Base-by-base conservation (phyloP, 2,888 invertebrate genomes). In the Netelia melanura region DNA sequence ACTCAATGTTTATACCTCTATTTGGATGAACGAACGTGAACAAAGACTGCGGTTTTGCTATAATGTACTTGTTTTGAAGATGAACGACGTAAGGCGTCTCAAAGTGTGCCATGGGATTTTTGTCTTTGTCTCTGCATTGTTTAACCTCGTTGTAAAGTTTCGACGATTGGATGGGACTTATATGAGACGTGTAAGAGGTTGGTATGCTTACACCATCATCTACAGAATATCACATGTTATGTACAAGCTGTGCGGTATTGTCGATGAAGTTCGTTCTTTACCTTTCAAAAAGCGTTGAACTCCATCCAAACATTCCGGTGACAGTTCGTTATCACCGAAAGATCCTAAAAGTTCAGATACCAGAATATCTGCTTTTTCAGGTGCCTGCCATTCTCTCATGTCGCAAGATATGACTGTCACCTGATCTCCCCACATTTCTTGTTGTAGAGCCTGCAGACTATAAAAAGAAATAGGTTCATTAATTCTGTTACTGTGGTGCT, bases 281-380 rank as follows among this genome's bases (percentile, higher is more conserved):
- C 95, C 95, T 94, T 97, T 97, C 5, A 99, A 94, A 87, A 98
- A 96, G 56, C 97, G 96, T 89, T 98, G 97, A 2, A 98, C 98
- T 2, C 99, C 98, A 94, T 99, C 99, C 71, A 99, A 95, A 94
- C 99, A 99, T 94, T 99, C 99, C 0, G 99, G 99, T 0, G 99
- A 98, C 11, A 99, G 95, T 94, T 99, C 99, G 93, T 99, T 99
- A 93, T 99, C 99, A 23, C 99, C 99, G 95, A 99, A 99, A 1
- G 99, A 99, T 0, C 98, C 99, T 75, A 99, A 95, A 64, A 99
- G 95, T 94, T 99, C 99, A 0, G 99, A 99, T 38, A 99, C 97
- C 74, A 99, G 95, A 89, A 99, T 98, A 94, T 99, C 99, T 0
- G 99, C 99, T 92, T 97, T 96, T 88, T 98, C 97, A 0, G 97